Base-by-base conservation (phyloP, 1,140 invertebrate species). In the Drosophila tristis region DNA sequence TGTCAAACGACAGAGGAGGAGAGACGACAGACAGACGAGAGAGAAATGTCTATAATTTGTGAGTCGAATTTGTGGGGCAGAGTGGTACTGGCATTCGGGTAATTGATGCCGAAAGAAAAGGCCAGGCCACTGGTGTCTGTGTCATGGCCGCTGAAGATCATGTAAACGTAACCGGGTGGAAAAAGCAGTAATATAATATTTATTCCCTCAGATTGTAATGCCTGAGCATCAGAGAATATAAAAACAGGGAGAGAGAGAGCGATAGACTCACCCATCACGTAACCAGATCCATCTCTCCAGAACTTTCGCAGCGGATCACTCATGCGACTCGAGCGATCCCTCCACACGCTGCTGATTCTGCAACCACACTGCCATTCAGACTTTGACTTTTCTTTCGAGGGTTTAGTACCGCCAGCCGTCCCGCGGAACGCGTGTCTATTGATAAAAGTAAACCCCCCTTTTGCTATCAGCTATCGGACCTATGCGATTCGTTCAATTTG, bases 21-120 rank as follows among this genome's bases (percentile, higher is more conserved):
- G 8, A 4, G 31, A 4, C 0, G 9, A 29, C 26, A 29, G 26
- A 35, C 8, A 70, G 66, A 71, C 42, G 31, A 35, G 31, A 57
- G 54, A 29, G 82, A 86, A 86, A 87, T 89, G 82, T 26, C 76
- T 66, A 78, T 86, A 87, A 86, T 86, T 86, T 87, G 82, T 86
- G 50, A 62, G 65, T 66, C 59, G 59, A 62, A 79, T 67, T 77
- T 73, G 72, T 64, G 71, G 44, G 35, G 35, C 35, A 39, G 35
- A 39, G 35, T 39, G 35, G 11, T 39, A 39, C 35, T 39, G 35
- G 35, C 11, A 39, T 13, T 39, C 71, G 72, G 82, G 78, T 89
- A 86, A 86, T 86, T 86, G 82, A 89, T 89, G 84, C 82, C 82
- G 58, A 82, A 80, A 78, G 64, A 72, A 76, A 63, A 74, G 70